Percentiles rank a stretch among this genome's conserved stretches.
These are phyloP conservation scores for Lasioglossum leucozonium DNA, from an alignment of 2,888 invertebrate genomes.

Conservation along the genomic window DNA sequence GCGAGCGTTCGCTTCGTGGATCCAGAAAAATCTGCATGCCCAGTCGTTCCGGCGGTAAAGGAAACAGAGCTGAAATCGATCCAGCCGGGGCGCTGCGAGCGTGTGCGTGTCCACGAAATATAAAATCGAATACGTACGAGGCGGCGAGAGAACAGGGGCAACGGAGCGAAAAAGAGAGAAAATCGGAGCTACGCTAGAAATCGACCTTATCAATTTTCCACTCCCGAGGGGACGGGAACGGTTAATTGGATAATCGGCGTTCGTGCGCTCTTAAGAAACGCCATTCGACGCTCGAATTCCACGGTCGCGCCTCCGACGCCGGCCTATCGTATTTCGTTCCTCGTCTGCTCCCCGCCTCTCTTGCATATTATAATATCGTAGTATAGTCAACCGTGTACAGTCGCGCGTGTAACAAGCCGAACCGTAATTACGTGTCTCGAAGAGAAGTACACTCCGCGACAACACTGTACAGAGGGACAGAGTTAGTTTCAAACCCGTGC, in stretches of 20 bases:
- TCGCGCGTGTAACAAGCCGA: constrained; percentile 58
- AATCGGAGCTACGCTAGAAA: not conserved
- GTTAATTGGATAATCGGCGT: constrained; percentile 72
- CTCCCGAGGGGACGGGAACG: constrained; percentile 38
- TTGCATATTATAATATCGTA: constrained; percentile 67
- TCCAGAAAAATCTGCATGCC: not conserved
- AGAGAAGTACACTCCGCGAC: not conserved
- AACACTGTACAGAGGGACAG: not conserved
- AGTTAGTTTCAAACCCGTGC: not conserved
- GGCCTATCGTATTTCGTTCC: constrained; percentile 52
- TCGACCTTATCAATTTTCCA: constrained; percentile 67
- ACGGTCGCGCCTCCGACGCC: constrained; percentile 40
- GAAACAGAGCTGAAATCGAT: constrained; percentile 20
- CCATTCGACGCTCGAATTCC: constrained; percentile 52
- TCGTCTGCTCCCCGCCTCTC: constrained; percentile 35
- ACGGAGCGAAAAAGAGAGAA: not conserved
- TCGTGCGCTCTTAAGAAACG: constrained; percentile 43
- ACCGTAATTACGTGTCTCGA: constrained; percentile 63
- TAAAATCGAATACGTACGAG: constrained; percentile 33
- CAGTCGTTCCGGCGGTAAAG: not conserved
- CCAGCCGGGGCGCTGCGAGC: not conserved
- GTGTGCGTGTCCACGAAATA: constrained; percentile 12
- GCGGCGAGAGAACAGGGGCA: constrained; percentile 6
- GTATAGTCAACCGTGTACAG: constrained; percentile 27
- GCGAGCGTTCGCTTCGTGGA: constrained; percentile 1